Evolutionary conservation across 2,888 invertebrate species (phyloP).

Genomic region (Protophormia terraenovae): DNA sequence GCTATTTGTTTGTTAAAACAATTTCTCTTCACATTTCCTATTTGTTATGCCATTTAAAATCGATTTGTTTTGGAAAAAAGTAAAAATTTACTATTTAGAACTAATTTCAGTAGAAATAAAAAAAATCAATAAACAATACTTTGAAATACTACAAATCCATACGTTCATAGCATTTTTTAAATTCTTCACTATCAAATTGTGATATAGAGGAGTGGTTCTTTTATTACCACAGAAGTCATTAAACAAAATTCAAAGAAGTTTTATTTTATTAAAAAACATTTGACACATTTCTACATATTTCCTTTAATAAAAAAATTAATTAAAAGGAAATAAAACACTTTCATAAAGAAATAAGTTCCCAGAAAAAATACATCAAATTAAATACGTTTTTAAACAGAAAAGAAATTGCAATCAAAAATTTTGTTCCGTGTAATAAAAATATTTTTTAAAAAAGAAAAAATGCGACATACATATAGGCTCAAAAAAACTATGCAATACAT

Average conservation of each 20-base stretch:
- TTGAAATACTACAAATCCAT: too few relatives aligned
- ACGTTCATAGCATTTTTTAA: too few relatives aligned
- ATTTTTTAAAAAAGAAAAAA: neutral
- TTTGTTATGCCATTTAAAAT: too few relatives aligned
- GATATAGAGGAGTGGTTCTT: too few relatives aligned
- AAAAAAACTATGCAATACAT: conserved; percentile 6
- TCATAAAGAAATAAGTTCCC: neutral
- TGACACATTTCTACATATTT: neutral
- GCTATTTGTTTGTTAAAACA: too few relatives aligned
- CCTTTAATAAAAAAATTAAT: neutral
- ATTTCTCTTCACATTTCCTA: too few relatives aligned
- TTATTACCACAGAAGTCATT: neutral
- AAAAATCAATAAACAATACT: too few relatives aligned
- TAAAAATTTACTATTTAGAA: too few relatives aligned
- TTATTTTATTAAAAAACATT: neutral
- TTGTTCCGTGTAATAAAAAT: conserved; percentile 8
- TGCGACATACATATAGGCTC: neutral
- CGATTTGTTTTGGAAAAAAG: too few relatives aligned
- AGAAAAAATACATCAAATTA: neutral
- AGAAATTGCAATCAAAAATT: neutral
- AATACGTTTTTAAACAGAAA: too few relatives aligned
- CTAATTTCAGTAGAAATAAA: too few relatives aligned
- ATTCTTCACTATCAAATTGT: too few relatives aligned
- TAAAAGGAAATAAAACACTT: neutral
- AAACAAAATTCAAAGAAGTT: neutral